Evolutionary conservation across 2,888 invertebrate genomes (phyloP), one percentile per base, ranked within the genome.

Genomic region (Acanthococcus lagerstroemiae): DNA sequence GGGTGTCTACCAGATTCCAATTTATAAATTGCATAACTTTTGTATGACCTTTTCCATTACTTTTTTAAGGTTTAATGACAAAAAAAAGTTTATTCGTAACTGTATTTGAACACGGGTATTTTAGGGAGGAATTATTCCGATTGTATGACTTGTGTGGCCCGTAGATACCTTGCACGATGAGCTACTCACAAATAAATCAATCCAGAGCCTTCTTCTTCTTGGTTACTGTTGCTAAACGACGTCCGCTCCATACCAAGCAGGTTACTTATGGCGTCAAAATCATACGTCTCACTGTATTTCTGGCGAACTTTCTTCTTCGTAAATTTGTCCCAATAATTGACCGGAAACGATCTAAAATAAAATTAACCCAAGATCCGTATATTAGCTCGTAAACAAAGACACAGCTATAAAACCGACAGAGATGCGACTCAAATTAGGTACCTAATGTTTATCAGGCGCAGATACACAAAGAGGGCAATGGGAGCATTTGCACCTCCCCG

Each of bases 241-340:
- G 90, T 92, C 77, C 92, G 93, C 76, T 95, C 95, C 93, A 97
- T 96, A 4, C 99, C 99, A 65, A 99, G 81, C 73, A 99, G 83
- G 75, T 88, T 94, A 71, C 91, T 95, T 73, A 96, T 95, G 4
- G 90, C 90, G 74, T 96, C 95, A 74, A 94, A 95, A 77, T 97
- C 96, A 74, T 95, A 96, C 0, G 95, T 95, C 77, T 97, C 96
- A 50, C 95, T 92, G 77, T 92, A 97, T 78, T 95, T 95, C 71
- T 90, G 92, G 3, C 95, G 83, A 0, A 97, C 95, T 78, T 97
- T 97, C 81, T 99, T 97, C 80, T 99, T 99, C 0, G 99, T 95
- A 76, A 99, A 99, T 78, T 99, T 99, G 76, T 99, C 99, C 99
- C 99, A 99, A 76, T 99, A 99, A 78, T 95, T 97, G 7, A 95